Evolutionary conservation across 2,113 vertebrate genomes (phyloP).

Genomic region (Arizona elegans): DNA sequence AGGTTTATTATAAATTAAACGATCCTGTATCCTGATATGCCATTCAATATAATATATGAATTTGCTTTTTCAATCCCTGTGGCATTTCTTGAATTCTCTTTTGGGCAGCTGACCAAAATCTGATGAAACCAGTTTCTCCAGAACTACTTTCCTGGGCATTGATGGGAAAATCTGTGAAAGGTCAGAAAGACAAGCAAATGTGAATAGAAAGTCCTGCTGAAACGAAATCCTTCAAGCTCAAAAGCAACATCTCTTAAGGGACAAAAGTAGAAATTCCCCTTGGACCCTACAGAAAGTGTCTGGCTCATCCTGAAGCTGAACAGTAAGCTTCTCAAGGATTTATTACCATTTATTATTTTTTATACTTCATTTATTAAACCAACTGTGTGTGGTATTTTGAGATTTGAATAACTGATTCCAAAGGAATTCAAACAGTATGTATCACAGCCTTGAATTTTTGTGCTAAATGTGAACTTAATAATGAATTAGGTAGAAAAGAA

Average conservation of each 20-base stretch:
- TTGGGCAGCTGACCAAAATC: neutral
- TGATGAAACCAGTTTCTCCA: neutral
- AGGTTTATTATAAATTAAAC: neutral
- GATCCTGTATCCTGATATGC: neutral
- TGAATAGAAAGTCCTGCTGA: neutral
- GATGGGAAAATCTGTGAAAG: neutral
- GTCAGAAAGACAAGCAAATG: neutral
- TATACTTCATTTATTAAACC: slow-evolving; percentile 49
- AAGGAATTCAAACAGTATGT: slow-evolving; percentile 6
- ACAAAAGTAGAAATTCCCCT: slow-evolving; percentile 2
- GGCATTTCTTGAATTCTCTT: neutral
- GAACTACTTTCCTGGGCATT: neutral
- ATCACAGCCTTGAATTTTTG: slow-evolving; percentile 11
- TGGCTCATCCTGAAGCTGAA: slow-evolving; percentile 31
- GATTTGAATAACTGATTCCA: slow-evolving; percentile 18
- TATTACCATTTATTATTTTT: slow-evolving; percentile 51
- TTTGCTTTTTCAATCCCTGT: neutral
- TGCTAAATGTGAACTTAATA: slow-evolving; percentile 6
- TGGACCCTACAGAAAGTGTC: slow-evolving; percentile 18
- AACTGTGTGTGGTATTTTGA: slow-evolving; percentile 39
- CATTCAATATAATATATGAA: neutral
- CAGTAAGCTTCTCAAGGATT: slow-evolving; percentile 23
- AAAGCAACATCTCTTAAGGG: slow-evolving; percentile 19
- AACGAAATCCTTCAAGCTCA: neutral
- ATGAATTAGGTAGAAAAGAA: slow-evolving; percentile 7